A percentile compares a stretch with the other conserved stretches of the same genome.
These are phyloP conservation scores for Hirtodrosophila cameraria DNA, from an alignment of 2,888 invertebrate genomes.

Conservation along the genomic window DNA sequence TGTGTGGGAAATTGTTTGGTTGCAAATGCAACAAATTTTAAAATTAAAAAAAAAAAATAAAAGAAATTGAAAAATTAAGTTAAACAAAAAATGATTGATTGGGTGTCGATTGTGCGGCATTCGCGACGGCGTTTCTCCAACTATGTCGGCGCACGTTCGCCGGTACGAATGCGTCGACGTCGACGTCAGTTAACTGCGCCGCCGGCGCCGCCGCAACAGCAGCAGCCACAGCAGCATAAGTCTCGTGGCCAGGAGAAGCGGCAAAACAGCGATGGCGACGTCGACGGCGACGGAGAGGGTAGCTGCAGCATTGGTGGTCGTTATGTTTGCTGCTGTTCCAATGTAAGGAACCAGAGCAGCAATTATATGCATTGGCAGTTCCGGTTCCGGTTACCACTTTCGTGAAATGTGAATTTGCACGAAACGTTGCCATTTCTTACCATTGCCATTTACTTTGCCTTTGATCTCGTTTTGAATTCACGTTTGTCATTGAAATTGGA, in stretches of 20 bases:
- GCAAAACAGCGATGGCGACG: slow-evolving; percentile 21
- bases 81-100: slow-evolving; percentile 87
- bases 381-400: too few relatives aligned
- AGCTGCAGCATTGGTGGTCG: slow-evolving; percentile 40
- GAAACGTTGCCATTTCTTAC: too few relatives aligned
- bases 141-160: slow-evolving; percentile 88
- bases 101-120: slow-evolving; percentile 90
- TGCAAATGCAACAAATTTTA: slow-evolving; percentile 18
- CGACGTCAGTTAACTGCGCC: slow-evolving; percentile 76
- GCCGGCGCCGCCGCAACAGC: slow-evolving; percentile 52
- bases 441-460: too few relatives aligned
- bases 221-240: slow-evolving; percentile 52
- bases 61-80: slow-evolving; percentile 4
- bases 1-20: not conserved
- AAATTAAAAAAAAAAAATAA: slow-evolving; percentile 7
- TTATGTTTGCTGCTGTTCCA: slow-evolving; percentile 82
- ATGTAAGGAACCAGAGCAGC: slow-evolving; percentile 70
- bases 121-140: slow-evolving; percentile 89
- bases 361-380: too few relatives aligned
- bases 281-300: slow-evolving; percentile 35
- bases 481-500: too few relatives aligned
- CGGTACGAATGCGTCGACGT: slow-evolving; percentile 87
- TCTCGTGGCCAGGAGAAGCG: slow-evolving; percentile 52
- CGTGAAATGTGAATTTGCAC: too few relatives aligned
- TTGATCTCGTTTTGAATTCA: too few relatives aligned